A percentile compares a stretch with the other conserved stretches of the same genome.
Conservation (phyloP, 2,797 vertebrate species). For the Pelobates cultripes region DNA sequence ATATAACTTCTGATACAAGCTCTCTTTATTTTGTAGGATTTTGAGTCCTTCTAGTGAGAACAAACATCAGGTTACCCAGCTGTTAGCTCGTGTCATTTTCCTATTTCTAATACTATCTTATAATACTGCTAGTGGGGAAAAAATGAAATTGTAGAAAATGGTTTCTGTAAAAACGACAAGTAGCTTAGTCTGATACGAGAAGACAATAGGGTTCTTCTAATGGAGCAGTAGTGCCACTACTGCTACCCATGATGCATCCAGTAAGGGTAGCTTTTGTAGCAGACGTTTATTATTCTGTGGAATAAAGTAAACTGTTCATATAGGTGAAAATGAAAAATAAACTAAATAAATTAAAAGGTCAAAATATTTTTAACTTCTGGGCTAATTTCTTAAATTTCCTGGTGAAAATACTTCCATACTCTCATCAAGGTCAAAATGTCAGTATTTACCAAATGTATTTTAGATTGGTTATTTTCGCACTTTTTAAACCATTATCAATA, state of each 20-base stretch:
- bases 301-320: background rate
- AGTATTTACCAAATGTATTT: too few species aligned
- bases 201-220: constrained; percentile 17
- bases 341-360: background rate
- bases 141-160: background rate
- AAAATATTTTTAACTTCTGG: too few species aligned
- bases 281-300: background rate
- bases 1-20: too few species aligned
- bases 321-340: background rate
- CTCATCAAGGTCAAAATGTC: too few species aligned
- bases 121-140: background rate
- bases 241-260: constrained; percentile 1
- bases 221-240: constrained; percentile 4
- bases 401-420: too few species aligned
- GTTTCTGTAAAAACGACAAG: background rate
- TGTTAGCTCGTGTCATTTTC: background rate
- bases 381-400: too few species aligned
- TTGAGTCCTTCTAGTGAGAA: too few species aligned
- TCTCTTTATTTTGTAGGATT: too few species aligned
- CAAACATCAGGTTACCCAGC: too few species aligned
- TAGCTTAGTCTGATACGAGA: constrained; percentile 1
- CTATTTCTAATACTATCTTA: background rate
- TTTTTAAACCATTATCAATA: too few species aligned
- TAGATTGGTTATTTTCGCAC: too few species aligned
- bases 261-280: too few species aligned